Conservation (phyloP, 2,888 invertebrate genomes). For the Norana najaformis region DNA sequence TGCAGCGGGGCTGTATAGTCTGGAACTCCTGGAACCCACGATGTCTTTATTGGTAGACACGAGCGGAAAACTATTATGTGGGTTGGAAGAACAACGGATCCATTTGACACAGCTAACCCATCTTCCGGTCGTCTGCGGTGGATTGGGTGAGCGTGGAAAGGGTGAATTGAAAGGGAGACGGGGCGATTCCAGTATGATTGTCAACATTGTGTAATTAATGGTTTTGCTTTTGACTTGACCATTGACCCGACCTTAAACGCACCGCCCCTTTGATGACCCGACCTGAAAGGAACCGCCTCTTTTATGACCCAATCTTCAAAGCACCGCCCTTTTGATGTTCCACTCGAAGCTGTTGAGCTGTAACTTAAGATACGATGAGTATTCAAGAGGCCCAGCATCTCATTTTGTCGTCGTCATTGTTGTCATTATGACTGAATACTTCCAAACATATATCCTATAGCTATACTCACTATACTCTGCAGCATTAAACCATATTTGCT, state of each 20-base stretch:
- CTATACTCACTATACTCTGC: too few relatives aligned
- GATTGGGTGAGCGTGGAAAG: background rate
- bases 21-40: background rate
- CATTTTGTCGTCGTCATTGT: background rate
- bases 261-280: slow-evolving; percentile 13
- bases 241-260: background rate
- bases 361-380: background rate
- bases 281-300: slow-evolving; percentile 13
- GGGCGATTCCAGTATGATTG: slow-evolving; percentile 6
- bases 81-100: background rate
- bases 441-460: background rate
- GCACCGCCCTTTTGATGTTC: background rate
- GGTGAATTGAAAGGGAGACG: background rate
- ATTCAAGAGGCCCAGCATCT: background rate
- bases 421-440: background rate
- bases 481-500: background rate
- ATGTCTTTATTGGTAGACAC: slow-evolving; percentile 13
- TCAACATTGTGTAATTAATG: slow-evolving; percentile 13
- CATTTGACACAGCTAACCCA: background rate
- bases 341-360: background rate
- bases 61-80: background rate
- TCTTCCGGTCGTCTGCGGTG: background rate
- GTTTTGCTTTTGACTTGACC: slow-evolving; percentile 2
- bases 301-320: background rate
- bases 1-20: background rate